Evolutionary conservation across 2,113 vertebrate species (phyloP), one percentile per base, ranked within the genome.

Genomic region (Aegotheles bennettii): DNA sequence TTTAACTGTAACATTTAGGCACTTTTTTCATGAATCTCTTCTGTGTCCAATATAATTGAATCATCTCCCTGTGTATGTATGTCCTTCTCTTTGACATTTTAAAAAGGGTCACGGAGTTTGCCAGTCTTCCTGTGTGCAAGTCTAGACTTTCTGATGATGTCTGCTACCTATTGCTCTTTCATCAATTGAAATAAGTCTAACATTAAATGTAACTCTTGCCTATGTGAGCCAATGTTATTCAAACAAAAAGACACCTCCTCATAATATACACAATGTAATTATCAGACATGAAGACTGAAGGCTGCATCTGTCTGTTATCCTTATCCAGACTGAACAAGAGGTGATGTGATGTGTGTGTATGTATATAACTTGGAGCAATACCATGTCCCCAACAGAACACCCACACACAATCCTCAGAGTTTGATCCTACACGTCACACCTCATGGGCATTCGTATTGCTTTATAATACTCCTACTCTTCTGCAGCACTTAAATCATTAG

Each of bases 391-490:
- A 84, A 31, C 51, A 89, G 74, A 94, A 56, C 35, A 65, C 67
- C 83, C 11, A 48, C n/a, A n/a, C 5, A 1, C 29, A 73, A 35
- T 85, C 59, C 61, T 84, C 78, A 40, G 69, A 67, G n/a, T 69
- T 51, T 95, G 82, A 94, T 88, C 74, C n/a, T 73, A 48, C 38
- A 61, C 53, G 60, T 74, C 83, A 68, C 3, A 13, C 94, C 93
- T 84, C 50, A 54, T 33, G 81, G 28, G 5, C 68, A 54, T 42
- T 67, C 38, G 33, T 83, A 89, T 59, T 89, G 85, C 77, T 95
- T 95, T 94, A 67, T 85, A 94, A 94, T 71, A 93, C 65, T 76
- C 45, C 42, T 84, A 79, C 53, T 92, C 57, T 75, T 93, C 83
- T 91, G 64, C 50, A 70, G 63, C 51, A 71, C 76, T 40, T 40